A percentile compares a stretch with the other conserved stretches of the same genome.
These are phyloP conservation scores for Malthinus flaveolus DNA, from an alignment of 2,888 invertebrate genomes.

Conservation along the genomic window DNA sequence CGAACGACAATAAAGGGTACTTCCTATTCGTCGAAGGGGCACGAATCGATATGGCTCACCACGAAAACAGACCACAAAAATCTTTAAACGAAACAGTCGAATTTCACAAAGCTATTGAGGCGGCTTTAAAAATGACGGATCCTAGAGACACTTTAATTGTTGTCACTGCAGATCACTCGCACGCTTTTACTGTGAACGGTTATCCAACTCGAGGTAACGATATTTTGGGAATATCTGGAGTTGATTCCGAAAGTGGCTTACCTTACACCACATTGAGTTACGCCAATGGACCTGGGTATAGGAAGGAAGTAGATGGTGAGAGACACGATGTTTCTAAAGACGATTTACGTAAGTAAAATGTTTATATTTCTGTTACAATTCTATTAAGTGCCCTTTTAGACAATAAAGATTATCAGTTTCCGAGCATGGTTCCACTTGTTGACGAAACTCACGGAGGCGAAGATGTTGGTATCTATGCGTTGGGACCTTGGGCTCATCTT, in stretches of 20 bases:
- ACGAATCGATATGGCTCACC: conserved; percentile 76
- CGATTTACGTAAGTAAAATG: conserved; percentile 34
- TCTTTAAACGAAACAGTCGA: conserved; percentile 81
- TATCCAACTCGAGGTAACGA: conserved; percentile 69
- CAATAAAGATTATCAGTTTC: conserved; percentile 57
- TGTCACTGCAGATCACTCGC: conserved; percentile 77
- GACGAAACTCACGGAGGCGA: conserved; percentile 76
- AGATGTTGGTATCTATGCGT: conserved; percentile 78
- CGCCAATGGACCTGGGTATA: conserved; percentile 56
- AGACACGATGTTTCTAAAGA: conserved; percentile 58
- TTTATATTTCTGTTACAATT: not conserved
- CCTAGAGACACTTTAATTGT: conserved; percentile 74
- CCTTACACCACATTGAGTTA: conserved; percentile 70
- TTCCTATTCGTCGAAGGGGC: conserved; percentile 76
- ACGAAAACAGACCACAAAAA: conserved; percentile 65
- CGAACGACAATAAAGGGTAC: conserved; percentile 67
- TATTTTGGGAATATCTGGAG: conserved; percentile 59
- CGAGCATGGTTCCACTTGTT: conserved; percentile 61
- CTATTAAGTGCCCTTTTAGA: conserved; percentile 39
- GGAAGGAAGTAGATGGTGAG: not conserved
- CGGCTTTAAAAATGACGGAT: conserved; percentile 65
- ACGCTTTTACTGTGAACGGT: conserved; percentile 75
- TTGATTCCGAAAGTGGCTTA: conserved; percentile 58
- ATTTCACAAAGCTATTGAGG: conserved; percentile 60
- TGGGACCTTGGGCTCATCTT: conserved; percentile 78